phyloP scores from a whole-genome alignment of 2,888 invertebrate genomes.

The Brachylomia viminalis region DNA sequence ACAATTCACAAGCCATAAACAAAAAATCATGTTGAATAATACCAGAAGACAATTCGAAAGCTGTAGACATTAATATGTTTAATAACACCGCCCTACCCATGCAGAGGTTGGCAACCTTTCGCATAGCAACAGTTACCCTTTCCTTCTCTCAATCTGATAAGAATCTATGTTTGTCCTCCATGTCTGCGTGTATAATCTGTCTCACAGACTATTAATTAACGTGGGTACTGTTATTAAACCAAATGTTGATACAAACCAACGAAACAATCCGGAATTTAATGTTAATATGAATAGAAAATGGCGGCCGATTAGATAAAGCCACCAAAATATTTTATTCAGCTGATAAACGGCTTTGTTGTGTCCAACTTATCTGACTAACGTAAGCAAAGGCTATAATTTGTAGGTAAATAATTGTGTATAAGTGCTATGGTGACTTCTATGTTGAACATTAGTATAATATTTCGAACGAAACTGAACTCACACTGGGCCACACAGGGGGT shows the following conservation, averaged over 20 bases:
- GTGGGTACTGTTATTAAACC: background rate
- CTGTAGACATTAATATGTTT: background rate
- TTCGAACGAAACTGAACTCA: slow-evolving; percentile 6
- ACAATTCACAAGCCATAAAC: background rate
- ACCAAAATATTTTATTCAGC: slow-evolving; percentile 53
- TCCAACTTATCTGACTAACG: slow-evolving; percentile 56
- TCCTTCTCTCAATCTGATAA: slow-evolving; percentile 33
- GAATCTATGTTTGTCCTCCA: slow-evolving; percentile 21
- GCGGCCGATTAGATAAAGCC: slow-evolving; percentile 49
- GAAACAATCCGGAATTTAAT: slow-evolving; percentile 42
- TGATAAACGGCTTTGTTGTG: slow-evolving; percentile 59
- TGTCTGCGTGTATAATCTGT: slow-evolving; percentile 14
- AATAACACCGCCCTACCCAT: background rate
- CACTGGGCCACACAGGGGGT: background rate
- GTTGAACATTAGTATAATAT: slow-evolving; percentile 14
- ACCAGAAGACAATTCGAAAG: background rate
- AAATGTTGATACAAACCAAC: slow-evolving; percentile 6
- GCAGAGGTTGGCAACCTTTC: slow-evolving; percentile 32
- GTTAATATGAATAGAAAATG: slow-evolving; percentile 47
- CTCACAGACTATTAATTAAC: slow-evolving; percentile 37
- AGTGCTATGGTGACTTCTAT: slow-evolving; percentile 9
- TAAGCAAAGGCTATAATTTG: slow-evolving; percentile 29
- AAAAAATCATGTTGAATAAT: too few relatives aligned
- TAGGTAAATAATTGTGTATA: slow-evolving; percentile 43
- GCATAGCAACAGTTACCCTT: slow-evolving; percentile 33